A percentile compares a stretch with the other conserved stretches of the same genome.
Conservation (phyloP, 2,113 vertebrate genomes). For the Pteruthius melanotis region DNA sequence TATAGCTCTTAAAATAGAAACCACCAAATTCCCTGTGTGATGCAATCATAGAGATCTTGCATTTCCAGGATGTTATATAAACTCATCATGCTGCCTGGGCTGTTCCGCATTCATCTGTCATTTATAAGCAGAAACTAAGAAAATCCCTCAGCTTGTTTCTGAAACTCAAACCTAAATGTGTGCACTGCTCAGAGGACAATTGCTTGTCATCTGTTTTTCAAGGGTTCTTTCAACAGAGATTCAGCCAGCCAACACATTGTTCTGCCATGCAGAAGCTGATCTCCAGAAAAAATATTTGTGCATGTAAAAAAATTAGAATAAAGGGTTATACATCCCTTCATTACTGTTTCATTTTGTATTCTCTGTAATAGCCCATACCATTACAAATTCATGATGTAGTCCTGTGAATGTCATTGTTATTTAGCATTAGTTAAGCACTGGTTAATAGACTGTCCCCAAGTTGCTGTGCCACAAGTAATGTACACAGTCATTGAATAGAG, state of each 20-base stretch:
- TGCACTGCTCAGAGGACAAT: background rate
- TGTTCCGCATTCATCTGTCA: background rate
- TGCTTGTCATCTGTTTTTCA: slow-evolving; percentile 21
- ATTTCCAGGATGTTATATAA: slow-evolving; percentile 1
- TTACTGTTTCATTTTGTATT: slow-evolving; percentile 51
- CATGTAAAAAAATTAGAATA: background rate
- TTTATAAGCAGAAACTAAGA: slow-evolving; percentile 19
- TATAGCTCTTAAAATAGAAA: background rate
- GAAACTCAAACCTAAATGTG: background rate
- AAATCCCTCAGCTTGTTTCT: slow-evolving; percentile 7
- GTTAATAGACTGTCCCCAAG: background rate
- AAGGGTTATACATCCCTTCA: background rate
- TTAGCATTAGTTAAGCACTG: slow-evolving; percentile 53
- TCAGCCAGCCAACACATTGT: background rate
- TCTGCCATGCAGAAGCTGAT: slow-evolving; percentile 31
- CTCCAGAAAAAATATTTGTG: slow-evolving; percentile 3
- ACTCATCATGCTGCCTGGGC: background rate
- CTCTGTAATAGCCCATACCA: slow-evolving; percentile 50
- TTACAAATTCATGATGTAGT: slow-evolving; percentile 67
- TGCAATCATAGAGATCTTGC: background rate
- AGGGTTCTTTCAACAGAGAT: background rate
- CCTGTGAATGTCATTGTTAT: slow-evolving; percentile 61
- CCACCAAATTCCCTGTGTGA: background rate
- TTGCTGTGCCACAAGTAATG: background rate
- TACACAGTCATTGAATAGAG: background rate